Percentiles rank a stretch among this genome's conserved stretches.
Evolutionary conservation across 2,888 invertebrate species (phyloP).

Genomic region (Drosophila gaucha): DNA sequence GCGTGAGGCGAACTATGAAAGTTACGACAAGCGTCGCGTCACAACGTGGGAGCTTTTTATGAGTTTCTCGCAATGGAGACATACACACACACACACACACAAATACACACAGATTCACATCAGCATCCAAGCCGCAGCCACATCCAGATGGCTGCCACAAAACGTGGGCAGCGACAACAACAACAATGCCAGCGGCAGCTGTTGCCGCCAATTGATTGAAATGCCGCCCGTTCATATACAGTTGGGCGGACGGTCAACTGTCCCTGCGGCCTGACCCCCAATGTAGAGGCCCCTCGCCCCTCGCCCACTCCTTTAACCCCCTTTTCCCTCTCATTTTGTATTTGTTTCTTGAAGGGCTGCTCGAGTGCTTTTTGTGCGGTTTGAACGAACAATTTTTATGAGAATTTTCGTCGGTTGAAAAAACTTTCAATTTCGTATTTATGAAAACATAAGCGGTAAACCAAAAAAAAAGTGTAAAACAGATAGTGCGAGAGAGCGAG

Average conservation of each 20-base stretch:
- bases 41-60: slow-evolving; percentile 78
- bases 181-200: slow-evolving; percentile 63
- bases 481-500: neutral
- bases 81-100: slow-evolving; percentile 4
- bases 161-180: slow-evolving; percentile 59
- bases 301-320: neutral
- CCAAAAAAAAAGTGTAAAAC: slow-evolving; percentile 15
- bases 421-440: slow-evolving; percentile 77
- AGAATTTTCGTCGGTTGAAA: slow-evolving; percentile 74
- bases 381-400: slow-evolving; percentile 75
- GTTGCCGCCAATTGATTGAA: slow-evolving; percentile 81
- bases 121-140: slow-evolving; percentile 41
- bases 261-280: slow-evolving; percentile 39
- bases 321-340: slow-evolving; percentile 40
- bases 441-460: slow-evolving; percentile 63
- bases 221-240: slow-evolving; percentile 66
- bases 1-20: slow-evolving; percentile 33
- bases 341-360: slow-evolving; percentile 71
- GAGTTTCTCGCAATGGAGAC: slow-evolving; percentile 61
- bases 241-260: slow-evolving; percentile 52
- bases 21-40: slow-evolving; percentile 70
- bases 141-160: slow-evolving; percentile 60
- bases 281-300: neutral
- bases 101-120: slow-evolving; percentile 25
- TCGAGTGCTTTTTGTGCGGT: slow-evolving; percentile 61